Percentiles rank a stretch among this genome's conserved stretches.
Evolutionary conservation across 2,888 invertebrate genomes (phyloP).

Genomic region (Abrostola tripartita): DNA sequence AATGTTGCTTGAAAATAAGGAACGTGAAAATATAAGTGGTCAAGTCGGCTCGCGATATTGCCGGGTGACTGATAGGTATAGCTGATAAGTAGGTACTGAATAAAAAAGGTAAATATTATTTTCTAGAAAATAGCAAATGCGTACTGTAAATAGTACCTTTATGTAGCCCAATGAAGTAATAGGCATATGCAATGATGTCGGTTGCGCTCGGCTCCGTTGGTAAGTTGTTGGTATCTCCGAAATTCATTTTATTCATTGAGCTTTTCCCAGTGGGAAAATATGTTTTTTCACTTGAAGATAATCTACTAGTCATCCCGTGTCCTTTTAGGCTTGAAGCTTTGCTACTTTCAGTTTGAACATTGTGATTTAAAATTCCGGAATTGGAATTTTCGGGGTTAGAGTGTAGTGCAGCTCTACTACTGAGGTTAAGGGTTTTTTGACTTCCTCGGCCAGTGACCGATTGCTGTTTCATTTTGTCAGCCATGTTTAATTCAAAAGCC

Average conservation of each 20-base stretch:
- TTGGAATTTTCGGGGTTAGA: not conserved
- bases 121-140: too few relatives aligned
- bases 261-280: too few relatives aligned
- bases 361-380: not conserved
- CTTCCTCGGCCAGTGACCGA: slow-evolving; percentile 52
- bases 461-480: slow-evolving; percentile 59
- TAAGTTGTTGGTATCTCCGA: slow-evolving; percentile 61
- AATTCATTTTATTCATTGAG: not conserved
- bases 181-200: slow-evolving; percentile 93
- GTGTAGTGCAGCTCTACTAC: not conserved
- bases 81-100: too few relatives aligned
- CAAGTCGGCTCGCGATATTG: too few relatives aligned
- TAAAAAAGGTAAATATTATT: too few relatives aligned
- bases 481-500: slow-evolving; percentile 91
- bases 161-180: slow-evolving; percentile 94
- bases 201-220: slow-evolving; percentile 79
- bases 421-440: slow-evolving; percentile 33
- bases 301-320: not conserved
- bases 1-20: not conserved
- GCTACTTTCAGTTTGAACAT: not conserved
- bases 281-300: not conserved
- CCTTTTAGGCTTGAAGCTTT: not conserved
- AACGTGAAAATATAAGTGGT: too few relatives aligned
- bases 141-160: too few relatives aligned
- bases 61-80: too few relatives aligned